These are phyloP conservation scores for Euwallacea fornicatus DNA, from an alignment of 1,140 invertebrate genomes.

Conservation along the genomic window DNA sequence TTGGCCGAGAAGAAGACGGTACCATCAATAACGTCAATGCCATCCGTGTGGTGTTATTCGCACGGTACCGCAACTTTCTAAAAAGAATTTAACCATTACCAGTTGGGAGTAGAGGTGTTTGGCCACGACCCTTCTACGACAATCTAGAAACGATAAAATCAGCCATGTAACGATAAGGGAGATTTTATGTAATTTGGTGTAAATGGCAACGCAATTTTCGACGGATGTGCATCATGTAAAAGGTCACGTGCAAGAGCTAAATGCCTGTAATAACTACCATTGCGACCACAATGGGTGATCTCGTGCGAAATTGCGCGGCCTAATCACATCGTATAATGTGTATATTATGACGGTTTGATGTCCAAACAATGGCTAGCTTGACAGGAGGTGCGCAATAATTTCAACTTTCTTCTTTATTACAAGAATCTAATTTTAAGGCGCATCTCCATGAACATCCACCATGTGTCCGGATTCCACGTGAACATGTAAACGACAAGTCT, in stretches of 20 bases:
- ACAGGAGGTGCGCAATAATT: not conserved
- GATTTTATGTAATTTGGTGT: constrained; percentile 7
- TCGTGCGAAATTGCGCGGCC: constrained; percentile 18
- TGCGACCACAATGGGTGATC: constrained; percentile 17
- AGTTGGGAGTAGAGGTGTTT: too few relatives aligned
- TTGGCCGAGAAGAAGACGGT: too few relatives aligned
- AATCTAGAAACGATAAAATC: too few relatives aligned
- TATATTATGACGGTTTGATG: not conserved
- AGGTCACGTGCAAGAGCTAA: constrained; percentile 26
- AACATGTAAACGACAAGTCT: constrained; percentile 16
- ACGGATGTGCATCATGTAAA: constrained; percentile 24
- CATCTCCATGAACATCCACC: not conserved
- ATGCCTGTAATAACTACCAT: constrained; percentile 27
- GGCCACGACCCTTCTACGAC: too few relatives aligned
- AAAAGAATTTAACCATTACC: not conserved
- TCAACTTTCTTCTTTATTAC: not conserved
- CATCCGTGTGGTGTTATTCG: too few relatives aligned
- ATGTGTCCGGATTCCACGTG: constrained; percentile 17
- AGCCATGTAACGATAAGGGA: not conserved
- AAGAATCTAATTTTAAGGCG: not conserved
- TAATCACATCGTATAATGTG: constrained; percentile 8
- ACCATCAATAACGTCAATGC: too few relatives aligned
- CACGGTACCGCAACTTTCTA: not conserved
- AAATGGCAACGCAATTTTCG: constrained; percentile 10
- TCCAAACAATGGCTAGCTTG: not conserved